phyloP scores from a whole-genome alignment of 2,113 vertebrate species.

The Todiramphus chloris region DNA sequence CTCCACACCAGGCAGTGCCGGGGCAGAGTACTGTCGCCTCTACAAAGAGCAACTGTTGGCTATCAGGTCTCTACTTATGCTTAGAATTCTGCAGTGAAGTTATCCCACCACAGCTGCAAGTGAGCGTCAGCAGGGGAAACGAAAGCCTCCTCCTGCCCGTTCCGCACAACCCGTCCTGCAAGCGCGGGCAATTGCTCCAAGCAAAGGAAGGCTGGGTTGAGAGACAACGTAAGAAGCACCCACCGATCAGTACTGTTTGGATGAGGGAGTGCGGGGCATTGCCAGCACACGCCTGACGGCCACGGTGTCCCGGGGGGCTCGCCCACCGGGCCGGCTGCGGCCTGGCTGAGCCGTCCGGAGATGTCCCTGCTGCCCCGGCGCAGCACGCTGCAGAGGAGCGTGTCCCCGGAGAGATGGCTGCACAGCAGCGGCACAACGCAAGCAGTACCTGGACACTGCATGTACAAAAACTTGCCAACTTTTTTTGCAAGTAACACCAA shows the following conservation, averaged over 20 bases:
- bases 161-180: no score
- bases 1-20: neutral
- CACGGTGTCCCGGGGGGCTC: fast-evolving
- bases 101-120: neutral
- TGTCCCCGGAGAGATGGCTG: no score
- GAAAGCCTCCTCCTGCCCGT: neutral
- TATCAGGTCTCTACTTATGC: no score
- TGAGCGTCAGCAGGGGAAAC: no score
- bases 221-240: neutral
- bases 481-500: neutral
- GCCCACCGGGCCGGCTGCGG: no score
- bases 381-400: neutral
- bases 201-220: no score
- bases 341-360: neutral
- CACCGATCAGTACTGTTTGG: neutral
- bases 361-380: fast-evolving
- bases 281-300: fast-evolving
- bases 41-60: no score
- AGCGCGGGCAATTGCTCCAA: fast-evolving
- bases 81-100: neutral
- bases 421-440: neutral
- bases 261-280: fast-evolving
- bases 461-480: fast-evolving
- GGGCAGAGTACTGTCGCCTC: no score
- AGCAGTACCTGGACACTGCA: fast-evolving